Percentiles rank a stretch among this genome's conserved stretches.
Evolutionary conservation across 2,113 vertebrate species (phyloP).

Genomic region (Gavialis gangeticus): DNA sequence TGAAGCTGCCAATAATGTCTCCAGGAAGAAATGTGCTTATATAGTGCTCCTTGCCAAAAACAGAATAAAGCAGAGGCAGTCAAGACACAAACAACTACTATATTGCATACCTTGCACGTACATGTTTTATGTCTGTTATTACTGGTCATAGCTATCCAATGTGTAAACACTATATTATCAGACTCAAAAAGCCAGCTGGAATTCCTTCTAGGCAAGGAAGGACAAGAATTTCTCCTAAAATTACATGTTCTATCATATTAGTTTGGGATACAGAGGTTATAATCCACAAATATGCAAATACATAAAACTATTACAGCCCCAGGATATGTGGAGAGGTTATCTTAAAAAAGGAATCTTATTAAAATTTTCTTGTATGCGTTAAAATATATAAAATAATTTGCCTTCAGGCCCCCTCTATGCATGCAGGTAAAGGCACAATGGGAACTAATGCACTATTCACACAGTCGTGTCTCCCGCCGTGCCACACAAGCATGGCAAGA

Average conservation of each 20-base stretch:
- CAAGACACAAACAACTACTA: not conserved
- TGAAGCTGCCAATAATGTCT: slow-evolving; percentile 47
- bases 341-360: not conserved
- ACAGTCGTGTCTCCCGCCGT: too few relatives aligned
- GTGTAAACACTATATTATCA: slow-evolving; percentile 10
- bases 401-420: too few relatives aligned
- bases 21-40: slow-evolving; percentile 12
- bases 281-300: not conserved
- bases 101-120: not conserved
- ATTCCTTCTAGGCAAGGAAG: not conserved
- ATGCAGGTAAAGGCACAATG: too few relatives aligned
- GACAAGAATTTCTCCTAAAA: slow-evolving; percentile 17
- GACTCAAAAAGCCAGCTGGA: slow-evolving; percentile 3
- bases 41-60: not conserved
- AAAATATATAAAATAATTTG: not conserved
- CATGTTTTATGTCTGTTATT: not conserved
- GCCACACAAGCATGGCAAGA: too few relatives aligned
- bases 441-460: too few relatives aligned
- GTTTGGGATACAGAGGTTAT: not conserved
- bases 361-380: not conserved
- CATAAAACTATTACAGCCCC: not conserved
- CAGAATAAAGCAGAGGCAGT: not conserved
- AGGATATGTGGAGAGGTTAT: not conserved
- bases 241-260: not conserved
- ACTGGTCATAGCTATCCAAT: not conserved